Conservation (phyloP, 2,797 vertebrate species). For the Picus viridis region DNA sequence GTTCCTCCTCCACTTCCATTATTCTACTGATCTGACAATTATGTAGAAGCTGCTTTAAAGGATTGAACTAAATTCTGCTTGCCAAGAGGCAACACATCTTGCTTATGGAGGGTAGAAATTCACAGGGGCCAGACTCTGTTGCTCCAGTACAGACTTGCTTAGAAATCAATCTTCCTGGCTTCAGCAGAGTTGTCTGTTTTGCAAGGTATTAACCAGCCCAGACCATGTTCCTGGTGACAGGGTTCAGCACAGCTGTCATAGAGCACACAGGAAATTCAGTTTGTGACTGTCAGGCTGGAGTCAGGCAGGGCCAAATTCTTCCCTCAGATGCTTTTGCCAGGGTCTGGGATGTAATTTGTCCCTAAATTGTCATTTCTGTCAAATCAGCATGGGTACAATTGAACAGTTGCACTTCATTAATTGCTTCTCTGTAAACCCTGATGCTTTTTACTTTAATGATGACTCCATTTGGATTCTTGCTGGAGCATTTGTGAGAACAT, state of each 20-base stretch:
- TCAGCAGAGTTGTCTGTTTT: background rate
- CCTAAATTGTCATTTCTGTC: slow-evolving; percentile 41
- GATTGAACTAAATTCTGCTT: background rate
- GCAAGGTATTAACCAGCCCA: background rate
- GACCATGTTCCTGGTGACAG: background rate
- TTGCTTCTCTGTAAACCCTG: background rate
- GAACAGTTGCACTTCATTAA: slow-evolving; percentile 42
- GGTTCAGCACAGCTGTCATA: background rate
- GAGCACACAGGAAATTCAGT: background rate
- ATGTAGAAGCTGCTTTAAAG: background rate
- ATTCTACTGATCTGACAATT: background rate
- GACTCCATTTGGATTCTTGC: background rate
- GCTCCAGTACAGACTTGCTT: background rate
- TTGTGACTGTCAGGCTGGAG: background rate
- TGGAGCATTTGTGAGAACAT: slow-evolving; percentile 4
- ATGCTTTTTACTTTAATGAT: background rate
- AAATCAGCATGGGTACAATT: background rate
- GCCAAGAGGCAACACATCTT: background rate
- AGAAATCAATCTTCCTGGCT: background rate
- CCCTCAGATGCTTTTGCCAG: background rate
- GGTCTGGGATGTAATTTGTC: slow-evolving; percentile 1
- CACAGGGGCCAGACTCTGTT: background rate
- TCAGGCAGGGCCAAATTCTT: background rate
- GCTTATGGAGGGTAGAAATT: background rate
- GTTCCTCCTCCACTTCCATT: background rate